A percentile compares a stretch with the other conserved stretches of the same genome.
Conservation (phyloP, 2,113 vertebrate genomes). For the Oceanites oceanicus region DNA sequence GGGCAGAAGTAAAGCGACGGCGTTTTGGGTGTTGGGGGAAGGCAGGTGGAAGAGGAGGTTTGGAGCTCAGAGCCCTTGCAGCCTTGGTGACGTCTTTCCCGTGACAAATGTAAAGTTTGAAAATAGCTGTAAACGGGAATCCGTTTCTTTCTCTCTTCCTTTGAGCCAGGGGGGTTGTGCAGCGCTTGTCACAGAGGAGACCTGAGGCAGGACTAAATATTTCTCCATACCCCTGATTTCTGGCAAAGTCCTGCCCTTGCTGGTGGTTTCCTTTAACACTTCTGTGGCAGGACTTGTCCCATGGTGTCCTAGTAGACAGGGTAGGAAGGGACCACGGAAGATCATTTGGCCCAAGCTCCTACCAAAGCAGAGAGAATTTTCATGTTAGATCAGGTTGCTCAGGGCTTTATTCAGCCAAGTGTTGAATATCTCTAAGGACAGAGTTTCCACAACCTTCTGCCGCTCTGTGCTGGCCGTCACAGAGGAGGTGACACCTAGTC, state of each 20-base stretch:
- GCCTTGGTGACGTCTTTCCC: neutral
- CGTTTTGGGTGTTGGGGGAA: neutral
- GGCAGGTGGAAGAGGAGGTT: neutral
- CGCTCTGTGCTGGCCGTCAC: neutral
- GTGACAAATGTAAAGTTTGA: neutral
- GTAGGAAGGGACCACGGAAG: neutral
- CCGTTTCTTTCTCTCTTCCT: neutral
- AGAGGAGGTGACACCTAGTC: neutral
- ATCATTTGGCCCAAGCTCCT: neutral
- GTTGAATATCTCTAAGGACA: neutral
- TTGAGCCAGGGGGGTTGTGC: neutral
- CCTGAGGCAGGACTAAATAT: neutral
- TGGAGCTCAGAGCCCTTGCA: neutral
- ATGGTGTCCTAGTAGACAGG: too few relatives aligned
- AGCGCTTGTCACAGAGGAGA: neutral
- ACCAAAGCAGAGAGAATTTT: neutral
- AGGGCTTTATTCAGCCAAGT: neutral
- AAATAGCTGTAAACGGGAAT: neutral
- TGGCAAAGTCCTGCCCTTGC: neutral
- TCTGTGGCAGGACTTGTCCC: neutral
- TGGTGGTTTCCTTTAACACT: neutral
- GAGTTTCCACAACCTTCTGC: neutral
- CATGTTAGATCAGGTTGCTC: neutral
- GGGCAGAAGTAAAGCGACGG: neutral
- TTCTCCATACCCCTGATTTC: neutral